Conservation (phyloP, 1,140 invertebrate genomes). For the Saccostrea glomerata region DNA sequence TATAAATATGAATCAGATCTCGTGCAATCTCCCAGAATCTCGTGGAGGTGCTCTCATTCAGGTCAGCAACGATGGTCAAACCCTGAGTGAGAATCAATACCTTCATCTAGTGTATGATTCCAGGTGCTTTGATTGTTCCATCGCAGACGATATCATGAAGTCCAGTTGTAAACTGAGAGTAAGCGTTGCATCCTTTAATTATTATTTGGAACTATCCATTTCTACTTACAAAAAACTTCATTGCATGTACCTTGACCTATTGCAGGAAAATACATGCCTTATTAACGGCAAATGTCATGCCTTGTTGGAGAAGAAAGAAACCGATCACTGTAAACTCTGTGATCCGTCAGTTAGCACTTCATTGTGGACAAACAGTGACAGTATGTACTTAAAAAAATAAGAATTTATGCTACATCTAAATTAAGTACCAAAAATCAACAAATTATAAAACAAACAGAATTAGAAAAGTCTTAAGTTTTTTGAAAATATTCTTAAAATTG, state of each 20-base stretch:
- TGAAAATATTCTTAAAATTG: too few relatives aligned
- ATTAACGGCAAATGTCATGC: conserved; percentile 50
- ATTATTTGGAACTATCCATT: too few relatives aligned
- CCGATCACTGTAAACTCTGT: conserved; percentile 47
- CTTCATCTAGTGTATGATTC: conserved; percentile 54
- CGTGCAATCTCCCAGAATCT: conserved; percentile 51
- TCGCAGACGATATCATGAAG: conserved; percentile 23
- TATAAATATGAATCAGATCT: conserved; percentile 51
- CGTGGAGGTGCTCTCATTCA: conserved; percentile 44
- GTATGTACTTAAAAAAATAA: background rate
- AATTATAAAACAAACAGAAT: too few relatives aligned
- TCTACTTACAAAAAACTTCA: background rate
- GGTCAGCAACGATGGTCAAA: conserved; percentile 49
- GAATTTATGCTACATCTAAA: too few relatives aligned
- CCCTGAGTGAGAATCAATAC: conserved; percentile 38
- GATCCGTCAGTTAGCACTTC: conserved; percentile 43
- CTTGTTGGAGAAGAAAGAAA: conserved; percentile 42
- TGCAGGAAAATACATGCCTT: conserved; percentile 46
- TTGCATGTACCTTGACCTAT: background rate
- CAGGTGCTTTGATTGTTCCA: conserved; percentile 45
- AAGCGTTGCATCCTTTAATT: background rate
- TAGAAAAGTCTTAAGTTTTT: too few relatives aligned
- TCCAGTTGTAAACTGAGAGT: conserved; percentile 42
- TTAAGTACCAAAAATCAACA: too few relatives aligned
- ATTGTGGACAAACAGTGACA: conserved; percentile 50